phyloP scores from a whole-genome alignment of 35 echinoderm and acorn worm genomes.

The Apostichopus californicus region DNA sequence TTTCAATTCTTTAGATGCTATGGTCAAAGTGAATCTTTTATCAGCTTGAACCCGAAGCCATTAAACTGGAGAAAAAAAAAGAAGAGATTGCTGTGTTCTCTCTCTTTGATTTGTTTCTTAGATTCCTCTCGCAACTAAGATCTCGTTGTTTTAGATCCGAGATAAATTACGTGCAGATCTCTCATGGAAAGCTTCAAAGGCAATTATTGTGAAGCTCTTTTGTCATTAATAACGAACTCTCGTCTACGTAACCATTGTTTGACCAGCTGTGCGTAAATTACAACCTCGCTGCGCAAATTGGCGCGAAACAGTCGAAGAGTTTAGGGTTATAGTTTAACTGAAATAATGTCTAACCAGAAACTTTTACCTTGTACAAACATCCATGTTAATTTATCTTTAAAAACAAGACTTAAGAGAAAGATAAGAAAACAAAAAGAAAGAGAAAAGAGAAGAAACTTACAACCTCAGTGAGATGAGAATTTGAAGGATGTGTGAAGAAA shows the following conservation, averaged over 20 bases:
- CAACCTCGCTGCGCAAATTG: background rate
- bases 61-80: background rate
- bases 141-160: background rate
- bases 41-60: background rate
- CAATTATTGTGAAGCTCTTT: background rate
- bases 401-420: no score
- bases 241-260: background rate
- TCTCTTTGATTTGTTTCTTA: background rate
- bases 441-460: no score
- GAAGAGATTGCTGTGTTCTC: background rate
- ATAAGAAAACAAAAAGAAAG: no score
- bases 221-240: background rate
- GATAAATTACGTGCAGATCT: background rate
- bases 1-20: background rate
- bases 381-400: background rate
- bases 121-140: background rate
- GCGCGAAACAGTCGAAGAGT: background rate
- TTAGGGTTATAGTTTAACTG: background rate
- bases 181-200: constrained; percentile 1
- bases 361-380: background rate
- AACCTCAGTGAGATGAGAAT: no score
- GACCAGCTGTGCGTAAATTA: background rate
- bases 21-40: background rate
- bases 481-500: no score
- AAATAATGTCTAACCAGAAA: background rate